Evolutionary conservation across 2,888 invertebrate genomes (phyloP), one percentile per base, ranked within the genome.

Genomic region (Erynnis tages): DNA sequence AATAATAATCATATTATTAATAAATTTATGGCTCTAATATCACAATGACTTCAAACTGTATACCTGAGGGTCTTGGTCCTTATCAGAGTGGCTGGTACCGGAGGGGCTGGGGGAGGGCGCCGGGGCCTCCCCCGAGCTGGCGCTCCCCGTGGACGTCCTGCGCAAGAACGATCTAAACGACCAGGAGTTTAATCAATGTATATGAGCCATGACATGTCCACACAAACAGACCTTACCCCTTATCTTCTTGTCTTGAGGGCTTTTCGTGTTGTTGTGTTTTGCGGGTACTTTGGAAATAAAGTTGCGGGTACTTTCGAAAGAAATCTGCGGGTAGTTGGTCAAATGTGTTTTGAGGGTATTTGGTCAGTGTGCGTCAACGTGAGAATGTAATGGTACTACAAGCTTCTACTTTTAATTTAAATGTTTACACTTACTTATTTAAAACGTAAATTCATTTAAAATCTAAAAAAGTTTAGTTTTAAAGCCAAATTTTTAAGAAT

Each of bases 31-130:
- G 14, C 2, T 7, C 6, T 4, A 32, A 6, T 13, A 4, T 10
- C 5, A 4, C 1, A 6, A 13, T 4, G 32, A 13, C n/a, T 7
- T 17, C n/a, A 1, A 25, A 25, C 11, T n/a, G 29, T 4, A 41
- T 21, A 58, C 95, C 91, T 95, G 95, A 30, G 95, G 91, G 73
- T 96, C 96, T 62, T 95, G 95, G 57, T 95, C 95, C 78, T 97
- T 96, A 74, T 98, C 97, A 64, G 97, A 97, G 66, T 95, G 94
- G 67, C 97, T 93, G 57, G 97, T 97, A 32, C 97, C 97, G 63
- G 97, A 97, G 1, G 98, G 98, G 67, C 97, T 97, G 17, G 95
- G 90, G 0, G 90, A 90, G 0, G 90, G 90, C 1, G 90, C 82
- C 0, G 90, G 89, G 5, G 82, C 88, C 58, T 90, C 90, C 2